Evolutionary conservation across 2,113 vertebrate genomes (phyloP).

Genomic region (Platichthys flesus): DNA sequence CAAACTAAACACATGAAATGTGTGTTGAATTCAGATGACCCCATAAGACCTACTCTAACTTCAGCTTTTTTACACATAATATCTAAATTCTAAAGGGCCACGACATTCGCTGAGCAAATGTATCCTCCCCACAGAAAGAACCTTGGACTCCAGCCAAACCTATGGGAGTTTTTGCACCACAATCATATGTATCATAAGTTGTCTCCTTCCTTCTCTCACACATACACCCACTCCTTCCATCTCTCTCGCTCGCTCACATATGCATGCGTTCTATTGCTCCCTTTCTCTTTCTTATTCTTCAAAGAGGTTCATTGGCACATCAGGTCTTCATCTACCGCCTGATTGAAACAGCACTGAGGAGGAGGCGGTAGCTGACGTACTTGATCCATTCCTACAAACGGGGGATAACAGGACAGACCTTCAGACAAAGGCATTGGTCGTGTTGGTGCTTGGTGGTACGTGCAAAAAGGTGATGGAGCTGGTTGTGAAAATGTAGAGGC

Average conservation of each 20-base stretch:
- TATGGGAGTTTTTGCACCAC: background rate
- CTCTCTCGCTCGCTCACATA: background rate
- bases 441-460: too few relatives aligned
- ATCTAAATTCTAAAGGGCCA: background rate
- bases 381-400: background rate
- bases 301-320: background rate
- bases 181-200: background rate
- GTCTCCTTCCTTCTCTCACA: background rate
- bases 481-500: too few relatives aligned
- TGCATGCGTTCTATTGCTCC: background rate
- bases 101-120: background rate
- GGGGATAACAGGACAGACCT: background rate
- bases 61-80: background rate
- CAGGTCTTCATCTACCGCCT: background rate
- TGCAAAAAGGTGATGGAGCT: too few relatives aligned
- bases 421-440: too few relatives aligned
- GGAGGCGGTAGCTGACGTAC: background rate
- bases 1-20: background rate
- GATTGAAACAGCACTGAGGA: background rate
- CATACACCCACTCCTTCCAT: background rate
- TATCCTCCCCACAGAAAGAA: conserved; percentile 2
- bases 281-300: background rate
- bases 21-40: background rate
- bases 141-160: background rate
- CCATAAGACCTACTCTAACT: background rate